phyloP scores from a whole-genome alignment of 2,888 invertebrate genomes.

The Chrysolina haemoptera region DNA sequence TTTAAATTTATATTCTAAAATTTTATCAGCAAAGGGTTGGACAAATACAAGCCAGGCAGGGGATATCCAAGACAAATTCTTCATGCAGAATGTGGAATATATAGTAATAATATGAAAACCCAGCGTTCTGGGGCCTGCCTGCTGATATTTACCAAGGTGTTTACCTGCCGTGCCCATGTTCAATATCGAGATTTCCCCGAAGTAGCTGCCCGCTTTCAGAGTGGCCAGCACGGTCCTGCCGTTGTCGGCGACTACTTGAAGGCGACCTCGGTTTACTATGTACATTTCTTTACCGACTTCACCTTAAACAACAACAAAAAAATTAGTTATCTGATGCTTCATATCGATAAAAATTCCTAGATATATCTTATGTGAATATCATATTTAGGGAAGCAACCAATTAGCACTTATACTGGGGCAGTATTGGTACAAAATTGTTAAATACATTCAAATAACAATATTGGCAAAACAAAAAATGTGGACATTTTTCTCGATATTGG shows the following conservation, averaged over 20 bases:
- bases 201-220: conserved; percentile 98
- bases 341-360: no score
- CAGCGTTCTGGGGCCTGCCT: conserved; percentile 57
- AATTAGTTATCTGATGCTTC: not conserved
- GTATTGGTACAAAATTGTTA: no score
- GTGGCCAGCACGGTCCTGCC: conserved; percentile 97
- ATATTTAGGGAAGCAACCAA: no score
- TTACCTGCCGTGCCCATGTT: conserved; percentile 99
- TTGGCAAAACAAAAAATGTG: no score
- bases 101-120: conserved; percentile 34
- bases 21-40: conserved; percentile 46
- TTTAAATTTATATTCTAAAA: conserved; percentile 3
- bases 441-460: no score
- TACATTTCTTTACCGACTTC: conserved; percentile 99
- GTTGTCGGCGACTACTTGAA: conserved; percentile 96
- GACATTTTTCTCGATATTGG: no score
- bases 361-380: no score
- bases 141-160: conserved; percentile 93
- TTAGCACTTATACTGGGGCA: no score
- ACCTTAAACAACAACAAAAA: conserved; percentile 76
- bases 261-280: conserved; percentile 96
- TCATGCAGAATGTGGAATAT: conserved; percentile 43
- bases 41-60: conserved; percentile 63
- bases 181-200: conserved; percentile 99
- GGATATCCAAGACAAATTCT: conserved; percentile 39